Evolutionary conservation across 2,113 vertebrate species (phyloP).

Genomic region (Rhodinocichla rosea): DNA sequence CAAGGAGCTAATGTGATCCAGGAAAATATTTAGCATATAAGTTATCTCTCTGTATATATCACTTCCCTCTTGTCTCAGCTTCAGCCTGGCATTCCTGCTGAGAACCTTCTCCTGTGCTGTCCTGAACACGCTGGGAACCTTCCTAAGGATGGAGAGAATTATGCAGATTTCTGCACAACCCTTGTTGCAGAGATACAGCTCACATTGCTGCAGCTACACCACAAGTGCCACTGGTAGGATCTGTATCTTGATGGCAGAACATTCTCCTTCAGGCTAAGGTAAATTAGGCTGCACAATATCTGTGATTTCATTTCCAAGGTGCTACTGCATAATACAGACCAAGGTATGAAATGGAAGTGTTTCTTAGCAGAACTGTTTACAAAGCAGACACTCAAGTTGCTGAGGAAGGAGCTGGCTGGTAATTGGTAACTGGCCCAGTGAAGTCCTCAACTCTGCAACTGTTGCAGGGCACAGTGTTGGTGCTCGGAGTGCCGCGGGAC

Average conservation of each 20-base stretch:
- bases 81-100: not conserved
- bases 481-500: not conserved
- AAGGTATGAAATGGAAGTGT: not conserved
- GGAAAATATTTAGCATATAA: not conserved
- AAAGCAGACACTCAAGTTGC: not conserved
- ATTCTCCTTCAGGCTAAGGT: not conserved
- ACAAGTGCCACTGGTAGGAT: not conserved
- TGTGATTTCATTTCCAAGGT: not conserved
- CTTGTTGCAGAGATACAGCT: not conserved
- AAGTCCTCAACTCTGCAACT: not conserved
- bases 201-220: not conserved
- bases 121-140: not conserved
- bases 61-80: not conserved
- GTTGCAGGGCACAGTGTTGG: not conserved
- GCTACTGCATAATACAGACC: not conserved
- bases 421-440: not conserved
- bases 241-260: not conserved
- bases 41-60: rapidly evolving
- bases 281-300: not conserved
- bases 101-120: not conserved
- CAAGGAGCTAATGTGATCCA: not conserved
- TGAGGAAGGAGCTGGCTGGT: not conserved
- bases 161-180: not conserved
- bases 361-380: not conserved
- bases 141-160: not conserved